phyloP scores from a whole-genome alignment of 2,888 invertebrate genomes.

The Baccha elongata region DNA sequence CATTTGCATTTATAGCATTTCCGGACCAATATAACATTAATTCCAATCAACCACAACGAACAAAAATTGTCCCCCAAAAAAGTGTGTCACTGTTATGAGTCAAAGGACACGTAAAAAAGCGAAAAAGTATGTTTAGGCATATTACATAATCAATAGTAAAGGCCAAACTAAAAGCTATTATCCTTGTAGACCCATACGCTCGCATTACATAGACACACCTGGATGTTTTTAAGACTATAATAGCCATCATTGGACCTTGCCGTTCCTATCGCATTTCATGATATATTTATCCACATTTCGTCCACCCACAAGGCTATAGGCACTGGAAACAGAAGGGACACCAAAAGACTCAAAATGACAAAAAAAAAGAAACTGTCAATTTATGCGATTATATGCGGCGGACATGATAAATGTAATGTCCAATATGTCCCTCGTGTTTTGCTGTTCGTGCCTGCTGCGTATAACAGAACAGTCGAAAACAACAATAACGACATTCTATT shows the following conservation, averaged over 20 bases:
- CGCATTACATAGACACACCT: slow-evolving; percentile 46
- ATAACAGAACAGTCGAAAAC: neutral
- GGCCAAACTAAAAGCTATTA: slow-evolving; percentile 64
- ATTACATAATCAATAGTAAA: slow-evolving; percentile 60
- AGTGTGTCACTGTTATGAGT: neutral
- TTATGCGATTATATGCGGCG: slow-evolving; percentile 61
- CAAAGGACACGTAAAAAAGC: slow-evolving; percentile 27
- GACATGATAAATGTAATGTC: slow-evolving; percentile 65
- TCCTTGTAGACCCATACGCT: slow-evolving; percentile 27
- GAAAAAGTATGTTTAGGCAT: neutral
- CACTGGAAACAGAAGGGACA: too few relatives aligned
- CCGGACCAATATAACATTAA: slow-evolving; percentile 16
- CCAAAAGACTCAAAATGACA: slow-evolving; percentile 7
- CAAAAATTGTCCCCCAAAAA: slow-evolving; percentile 9
- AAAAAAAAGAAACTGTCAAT: slow-evolving; percentile 47
- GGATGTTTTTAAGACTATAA: slow-evolving; percentile 45
- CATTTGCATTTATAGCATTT: slow-evolving; percentile 19
- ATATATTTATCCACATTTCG: slow-evolving; percentile 3
- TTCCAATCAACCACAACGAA: slow-evolving; percentile 44
- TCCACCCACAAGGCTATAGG: slow-evolving; percentile 14
- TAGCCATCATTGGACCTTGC: slow-evolving; percentile 46
- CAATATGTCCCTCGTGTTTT: slow-evolving; percentile 58
- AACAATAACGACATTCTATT: slow-evolving; percentile 10
- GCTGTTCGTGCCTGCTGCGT: neutral
- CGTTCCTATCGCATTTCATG: slow-evolving; percentile 41